Evolutionary conservation across 2,797 vertebrate species (phyloP).

Genomic region (Crenuchus spilurus): DNA sequence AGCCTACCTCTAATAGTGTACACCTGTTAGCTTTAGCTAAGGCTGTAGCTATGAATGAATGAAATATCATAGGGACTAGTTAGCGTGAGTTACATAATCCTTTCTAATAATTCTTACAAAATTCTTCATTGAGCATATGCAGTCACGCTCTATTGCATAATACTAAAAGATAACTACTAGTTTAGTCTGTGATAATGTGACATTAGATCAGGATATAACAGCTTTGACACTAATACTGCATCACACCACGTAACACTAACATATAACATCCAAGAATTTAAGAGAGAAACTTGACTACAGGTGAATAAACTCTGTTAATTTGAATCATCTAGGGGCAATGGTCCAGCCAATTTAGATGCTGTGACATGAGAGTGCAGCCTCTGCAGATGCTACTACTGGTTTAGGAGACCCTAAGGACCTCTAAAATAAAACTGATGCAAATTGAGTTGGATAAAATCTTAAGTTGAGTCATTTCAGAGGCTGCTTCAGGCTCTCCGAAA

Average conservation of each 20-base stretch:
- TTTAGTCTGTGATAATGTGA: neutral
- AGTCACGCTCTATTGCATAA: neutral
- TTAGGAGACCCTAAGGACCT: constrained; percentile 14
- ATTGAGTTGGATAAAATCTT: constrained; percentile 52
- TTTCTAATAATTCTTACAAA: no score
- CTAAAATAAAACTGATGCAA: constrained; percentile 43
- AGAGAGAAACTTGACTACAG: neutral
- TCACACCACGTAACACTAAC: neutral
- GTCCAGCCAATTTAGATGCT: neutral
- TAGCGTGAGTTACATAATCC: no score
- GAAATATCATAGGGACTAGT: neutral
- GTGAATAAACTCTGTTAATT: neutral
- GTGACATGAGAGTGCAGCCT: neutral
- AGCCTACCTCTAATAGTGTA: no score
- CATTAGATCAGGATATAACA: neutral
- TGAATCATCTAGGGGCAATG: neutral
- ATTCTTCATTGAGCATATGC: no score
- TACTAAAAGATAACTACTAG: neutral
- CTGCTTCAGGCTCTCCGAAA: constrained; percentile 31
- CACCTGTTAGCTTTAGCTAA: neutral
- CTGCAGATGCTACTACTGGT: constrained; percentile 14
- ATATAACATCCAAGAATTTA: neutral
- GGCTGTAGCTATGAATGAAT: neutral
- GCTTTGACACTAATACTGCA: neutral
- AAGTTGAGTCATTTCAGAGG: constrained; percentile 40